These are phyloP conservation scores for Folsomia manolachei DNA, from an alignment of 2,888 invertebrate genomes.

Conservation along the genomic window DNA sequence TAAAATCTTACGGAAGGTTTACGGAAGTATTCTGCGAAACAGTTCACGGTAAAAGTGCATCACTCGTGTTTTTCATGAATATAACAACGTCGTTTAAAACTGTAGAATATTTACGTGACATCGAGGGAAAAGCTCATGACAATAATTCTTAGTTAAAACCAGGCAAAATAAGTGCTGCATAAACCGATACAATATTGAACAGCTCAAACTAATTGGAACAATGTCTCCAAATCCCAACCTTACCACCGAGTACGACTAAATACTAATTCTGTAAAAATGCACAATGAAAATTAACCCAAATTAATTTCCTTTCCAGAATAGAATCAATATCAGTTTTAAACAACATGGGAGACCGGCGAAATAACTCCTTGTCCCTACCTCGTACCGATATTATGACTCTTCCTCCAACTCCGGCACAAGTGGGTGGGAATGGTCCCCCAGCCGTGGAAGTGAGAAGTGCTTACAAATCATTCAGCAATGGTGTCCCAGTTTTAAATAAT, in stretches of 20 bases:
- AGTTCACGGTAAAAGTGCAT: too few relatives aligned
- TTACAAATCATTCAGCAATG: conserved; percentile 82
- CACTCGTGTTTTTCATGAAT: too few relatives aligned
- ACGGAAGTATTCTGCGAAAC: too few relatives aligned
- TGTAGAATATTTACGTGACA: too few relatives aligned
- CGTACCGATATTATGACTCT: background rate
- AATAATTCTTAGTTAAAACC: too few relatives aligned
- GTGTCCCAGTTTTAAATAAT: conserved; percentile 80
- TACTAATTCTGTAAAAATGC: background rate
- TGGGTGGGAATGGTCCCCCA: background rate
- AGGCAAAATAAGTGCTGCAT: too few relatives aligned
- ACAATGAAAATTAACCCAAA: background rate
- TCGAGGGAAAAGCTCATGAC: too few relatives aligned
- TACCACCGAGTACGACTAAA: background rate
- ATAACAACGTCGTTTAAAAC: too few relatives aligned
- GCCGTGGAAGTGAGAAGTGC: conserved; percentile 84
- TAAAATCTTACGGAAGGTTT: too few relatives aligned
- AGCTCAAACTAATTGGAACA: too few relatives aligned
- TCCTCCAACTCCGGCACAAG: background rate
- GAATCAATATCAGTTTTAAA: background rate
- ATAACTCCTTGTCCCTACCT: background rate
- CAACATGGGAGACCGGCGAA: background rate
- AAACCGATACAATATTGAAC: too few relatives aligned
- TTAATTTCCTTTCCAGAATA: background rate
- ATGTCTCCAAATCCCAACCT: background rate